Evolutionary conservation across 2,113 vertebrate genomes (phyloP).

Genomic region (Pao palembangensis): DNA sequence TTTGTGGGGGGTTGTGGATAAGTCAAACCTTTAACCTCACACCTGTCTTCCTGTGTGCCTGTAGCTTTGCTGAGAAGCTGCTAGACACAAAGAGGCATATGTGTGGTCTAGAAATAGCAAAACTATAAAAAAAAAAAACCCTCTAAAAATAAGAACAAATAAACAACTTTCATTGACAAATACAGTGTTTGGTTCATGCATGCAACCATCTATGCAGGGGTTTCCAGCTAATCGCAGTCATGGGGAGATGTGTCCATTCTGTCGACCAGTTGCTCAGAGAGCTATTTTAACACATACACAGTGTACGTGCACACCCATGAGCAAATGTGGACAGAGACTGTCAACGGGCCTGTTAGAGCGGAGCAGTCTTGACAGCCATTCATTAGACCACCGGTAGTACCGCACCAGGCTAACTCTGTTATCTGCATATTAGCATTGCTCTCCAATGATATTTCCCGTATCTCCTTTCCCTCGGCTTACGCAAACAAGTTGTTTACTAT

Average conservation of each 20-base stretch:
- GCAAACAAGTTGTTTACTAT: conserved; percentile 1
- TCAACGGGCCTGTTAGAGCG: conserved; percentile 50
- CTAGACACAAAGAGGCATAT: conserved; percentile 14
- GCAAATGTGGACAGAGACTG: conserved; percentile 49
- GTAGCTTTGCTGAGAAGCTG: conserved; percentile 25
- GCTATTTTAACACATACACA: background rate
- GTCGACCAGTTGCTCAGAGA: conserved; percentile 33
- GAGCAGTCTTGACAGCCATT: conserved; percentile 52
- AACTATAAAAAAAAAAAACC: background rate
- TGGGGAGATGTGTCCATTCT: conserved; percentile 37
- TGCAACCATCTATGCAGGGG: conserved; percentile 9
- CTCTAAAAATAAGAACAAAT: background rate
- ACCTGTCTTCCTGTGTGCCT: conserved; percentile 27
- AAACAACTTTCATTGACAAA: background rate
- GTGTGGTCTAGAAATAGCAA: background rate
- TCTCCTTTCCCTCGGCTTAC: background rate
- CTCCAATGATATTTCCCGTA: conserved; percentile 38
- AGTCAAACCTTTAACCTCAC: conserved; percentile 36
- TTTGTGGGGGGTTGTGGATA: conserved; percentile 6
- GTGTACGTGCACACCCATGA: conserved; percentile 8
- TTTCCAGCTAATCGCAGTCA: conserved; percentile 43
- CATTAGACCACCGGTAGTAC: conserved; percentile 46
- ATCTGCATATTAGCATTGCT: conserved; percentile 58
- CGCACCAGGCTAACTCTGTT: conserved; percentile 47
- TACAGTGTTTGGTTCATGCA: background rate